Percentiles rank a stretch among this genome's conserved stretches.
Evolutionary conservation across 2,888 invertebrate genomes (phyloP).

Genomic region (Elysia crispata): DNA sequence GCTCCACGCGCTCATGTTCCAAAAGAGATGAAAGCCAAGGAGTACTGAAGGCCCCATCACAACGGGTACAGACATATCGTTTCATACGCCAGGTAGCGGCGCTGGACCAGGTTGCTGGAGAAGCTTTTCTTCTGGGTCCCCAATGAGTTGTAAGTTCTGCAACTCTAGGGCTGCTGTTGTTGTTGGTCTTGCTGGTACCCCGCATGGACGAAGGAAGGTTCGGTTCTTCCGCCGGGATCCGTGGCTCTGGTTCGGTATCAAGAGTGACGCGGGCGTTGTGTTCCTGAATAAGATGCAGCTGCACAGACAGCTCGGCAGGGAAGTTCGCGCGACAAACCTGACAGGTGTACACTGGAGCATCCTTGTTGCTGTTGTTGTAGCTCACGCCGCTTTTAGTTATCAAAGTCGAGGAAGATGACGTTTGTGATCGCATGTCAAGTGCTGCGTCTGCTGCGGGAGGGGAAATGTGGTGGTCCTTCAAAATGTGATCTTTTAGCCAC

Average conservation of each 20-base stretch:
- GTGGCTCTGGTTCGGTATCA: slow-evolving; percentile 59
- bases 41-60: slow-evolving; percentile 88
- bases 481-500: slow-evolving; percentile 68
- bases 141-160: slow-evolving; percentile 38
- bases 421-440: slow-evolving; percentile 54
- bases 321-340: slow-evolving; percentile 77
- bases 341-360: slow-evolving; percentile 60
- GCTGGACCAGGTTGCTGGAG: slow-evolving; percentile 1
- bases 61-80: slow-evolving; percentile 89
- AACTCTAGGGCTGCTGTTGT: slow-evolving; percentile 2
- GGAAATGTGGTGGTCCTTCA: slow-evolving; percentile 66
- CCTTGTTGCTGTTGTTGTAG: too few species aligned
- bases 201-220: slow-evolving; percentile 45
- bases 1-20: slow-evolving; percentile 89
- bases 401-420: background rate
- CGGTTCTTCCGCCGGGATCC: slow-evolving; percentile 52
- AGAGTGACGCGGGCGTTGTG: slow-evolving; percentile 75
- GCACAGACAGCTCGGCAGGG: slow-evolving; percentile 76
- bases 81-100: slow-evolving; percentile 76
- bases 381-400: too few species aligned
- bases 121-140: slow-evolving; percentile 49
- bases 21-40: slow-evolving; percentile 92
- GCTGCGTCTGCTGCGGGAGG: slow-evolving; percentile 52
- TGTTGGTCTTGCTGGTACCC: slow-evolving; percentile 21
- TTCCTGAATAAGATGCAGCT: slow-evolving; percentile 79